phyloP scores from a whole-genome alignment of 2,797 vertebrate species.

The Florisuga fusca region DNA sequence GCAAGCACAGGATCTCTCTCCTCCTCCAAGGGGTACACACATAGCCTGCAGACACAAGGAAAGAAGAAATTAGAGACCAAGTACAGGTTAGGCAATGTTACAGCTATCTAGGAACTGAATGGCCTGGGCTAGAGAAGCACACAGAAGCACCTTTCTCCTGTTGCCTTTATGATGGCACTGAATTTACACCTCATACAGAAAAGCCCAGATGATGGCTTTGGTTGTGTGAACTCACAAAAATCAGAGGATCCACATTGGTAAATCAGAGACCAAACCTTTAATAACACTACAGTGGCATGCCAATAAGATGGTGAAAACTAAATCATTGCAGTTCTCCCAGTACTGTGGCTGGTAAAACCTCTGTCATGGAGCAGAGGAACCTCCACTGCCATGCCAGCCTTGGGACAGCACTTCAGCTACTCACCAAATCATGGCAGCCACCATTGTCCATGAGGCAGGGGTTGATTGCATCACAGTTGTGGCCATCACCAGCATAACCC shows the following conservation, averaged over 20 bases:
- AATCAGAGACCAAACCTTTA: background rate
- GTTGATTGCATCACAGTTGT: conserved; percentile 84
- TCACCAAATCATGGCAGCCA: conserved; percentile 90
- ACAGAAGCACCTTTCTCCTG: background rate
- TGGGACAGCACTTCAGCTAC: background rate
- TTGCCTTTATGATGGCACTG: background rate
- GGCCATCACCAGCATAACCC: conserved; percentile 88
- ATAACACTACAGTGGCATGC: background rate
- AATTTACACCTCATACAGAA: background rate
- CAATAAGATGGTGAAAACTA: background rate
- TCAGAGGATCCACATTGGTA: background rate
- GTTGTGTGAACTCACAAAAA: background rate
- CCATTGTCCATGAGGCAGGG: conserved; percentile 86
- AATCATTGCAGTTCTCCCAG: background rate
- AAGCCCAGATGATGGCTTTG: background rate
- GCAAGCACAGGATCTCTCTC: conserved; percentile 84
- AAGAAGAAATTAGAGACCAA: background rate
- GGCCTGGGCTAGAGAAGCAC: background rate
- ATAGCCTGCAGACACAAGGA: conserved; percentile 80
- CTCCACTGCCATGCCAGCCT: background rate
- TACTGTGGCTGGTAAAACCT: background rate
- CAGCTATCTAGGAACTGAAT: background rate
- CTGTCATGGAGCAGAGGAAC: background rate
- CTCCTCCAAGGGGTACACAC: conserved; percentile 76
- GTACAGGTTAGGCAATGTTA: background rate